phyloP scores from a whole-genome alignment of 2,113 vertebrate species.

The Rhinichthys klamathensis region DNA sequence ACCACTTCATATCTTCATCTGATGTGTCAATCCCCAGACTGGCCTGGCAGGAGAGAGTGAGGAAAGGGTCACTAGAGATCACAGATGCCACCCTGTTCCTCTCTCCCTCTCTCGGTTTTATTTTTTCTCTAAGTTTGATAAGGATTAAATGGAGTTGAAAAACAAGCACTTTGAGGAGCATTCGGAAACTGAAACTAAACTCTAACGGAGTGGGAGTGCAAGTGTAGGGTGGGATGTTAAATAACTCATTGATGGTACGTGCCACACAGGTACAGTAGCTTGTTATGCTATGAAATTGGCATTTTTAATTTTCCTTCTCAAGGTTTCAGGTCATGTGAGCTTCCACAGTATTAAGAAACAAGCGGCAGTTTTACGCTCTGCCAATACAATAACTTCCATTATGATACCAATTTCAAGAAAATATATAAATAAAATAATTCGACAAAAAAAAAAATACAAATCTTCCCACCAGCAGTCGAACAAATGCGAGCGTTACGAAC shows the following conservation, averaged over 20 bases:
- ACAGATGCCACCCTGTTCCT: slow-evolving; percentile 59
- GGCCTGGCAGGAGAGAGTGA: slow-evolving; percentile 57
- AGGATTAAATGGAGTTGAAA: slow-evolving; percentile 8
- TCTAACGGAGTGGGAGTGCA: background rate
- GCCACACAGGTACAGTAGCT: background rate
- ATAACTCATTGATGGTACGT: background rate
- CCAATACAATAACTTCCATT: slow-evolving; percentile 46
- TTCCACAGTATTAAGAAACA: background rate
- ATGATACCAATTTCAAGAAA: slow-evolving; percentile 53
- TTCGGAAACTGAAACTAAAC: slow-evolving; percentile 3
- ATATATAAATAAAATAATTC: slow-evolving; percentile 30
- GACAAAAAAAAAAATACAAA: background rate
- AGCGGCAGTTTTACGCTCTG: slow-evolving; percentile 8
- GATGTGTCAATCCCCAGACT: slow-evolving; percentile 62
- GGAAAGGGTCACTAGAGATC: slow-evolving; percentile 61
- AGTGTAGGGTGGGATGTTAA: slow-evolving; percentile 7
- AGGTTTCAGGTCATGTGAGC: slow-evolving; percentile 37
- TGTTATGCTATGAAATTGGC: slow-evolving; percentile 7
- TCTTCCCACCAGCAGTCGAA: slow-evolving; percentile 57
- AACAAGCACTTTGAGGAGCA: slow-evolving; percentile 7
- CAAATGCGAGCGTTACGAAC: slow-evolving; percentile 55
- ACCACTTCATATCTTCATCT: slow-evolving; percentile 61
- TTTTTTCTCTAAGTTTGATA: slow-evolving; percentile 32
- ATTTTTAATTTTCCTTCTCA: background rate
- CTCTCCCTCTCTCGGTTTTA: slow-evolving; percentile 21